These are phyloP conservation scores for Coptodon rendalli DNA, from an alignment of 2,113 vertebrate genomes.

Conservation along the genomic window DNA sequence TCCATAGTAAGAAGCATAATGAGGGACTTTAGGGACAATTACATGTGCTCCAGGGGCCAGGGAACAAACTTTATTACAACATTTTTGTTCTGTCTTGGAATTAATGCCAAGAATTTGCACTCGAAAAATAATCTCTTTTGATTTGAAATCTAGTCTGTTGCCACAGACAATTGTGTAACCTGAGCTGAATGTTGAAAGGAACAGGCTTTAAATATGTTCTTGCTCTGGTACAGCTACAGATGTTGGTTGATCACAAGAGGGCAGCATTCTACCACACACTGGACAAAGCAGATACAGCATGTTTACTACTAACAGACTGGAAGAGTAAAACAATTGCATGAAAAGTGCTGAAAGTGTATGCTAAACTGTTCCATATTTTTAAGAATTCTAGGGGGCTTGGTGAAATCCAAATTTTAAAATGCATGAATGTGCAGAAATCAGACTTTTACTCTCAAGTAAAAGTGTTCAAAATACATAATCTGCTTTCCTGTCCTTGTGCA, in stretches of 20 bases:
- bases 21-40: neutral
- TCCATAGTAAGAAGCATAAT: neutral
- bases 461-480: neutral
- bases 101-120: neutral
- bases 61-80: rapidly evolving
- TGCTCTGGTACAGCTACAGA: neutral
- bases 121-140: rapidly evolving
- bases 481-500: neutral
- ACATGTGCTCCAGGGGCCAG: neutral
- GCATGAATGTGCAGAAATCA: neutral
- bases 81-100: neutral
- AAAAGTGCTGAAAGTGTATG: neutral
- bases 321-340: neutral
- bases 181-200: neutral
- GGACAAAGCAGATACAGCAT: neutral
- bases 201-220: neutral
- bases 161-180: neutral
- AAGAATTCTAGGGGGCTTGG: neutral
- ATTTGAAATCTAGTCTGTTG: neutral
- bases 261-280: conserved; percentile 17
- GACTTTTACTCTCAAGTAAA: neutral
- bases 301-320: neutral
- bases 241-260: conserved; percentile 15
- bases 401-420: neutral
- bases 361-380: neutral